Evolutionary conservation across 2,113 vertebrate genomes (phyloP), one percentile per base, ranked within the genome.

Genomic region (Serranochromis macrocephalus): DNA sequence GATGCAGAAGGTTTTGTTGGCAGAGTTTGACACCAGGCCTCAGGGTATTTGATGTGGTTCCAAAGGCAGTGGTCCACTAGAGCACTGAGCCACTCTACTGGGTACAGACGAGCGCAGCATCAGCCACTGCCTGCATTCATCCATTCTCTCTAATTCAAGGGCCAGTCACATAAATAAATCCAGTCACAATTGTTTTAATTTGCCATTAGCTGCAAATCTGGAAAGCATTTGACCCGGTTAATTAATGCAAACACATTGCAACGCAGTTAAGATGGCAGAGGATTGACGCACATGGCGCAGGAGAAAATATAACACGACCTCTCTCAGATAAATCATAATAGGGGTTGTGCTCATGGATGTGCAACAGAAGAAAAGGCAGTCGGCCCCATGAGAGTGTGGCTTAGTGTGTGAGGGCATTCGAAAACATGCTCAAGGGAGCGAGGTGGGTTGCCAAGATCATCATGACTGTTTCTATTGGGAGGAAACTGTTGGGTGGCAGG

Each of bases 131-230:
- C 83, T 78, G 57, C 33, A 38, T 84, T 84, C 81, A 58, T 29
- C 40, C 38, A 57, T 38, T 79, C 80, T 29, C 73, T 83, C 42
- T 7, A 42, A 71, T 80, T 89, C 78, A 68, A 81, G 40, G 45
- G 57, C 84, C 80, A 88, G 47, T 21, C 21, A 21, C 21, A 21
- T 21, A 83, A 55, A 29, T 33, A 36, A 91, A 89, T 75, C 57
- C 81, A 90, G 80, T 90, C 53, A 21, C 75, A 82, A 80, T 89
- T 89, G 82, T 89, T 90, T 87, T 86, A 88, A 87, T 92, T 91
- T 85, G 12, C 78, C 54, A 83, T 90, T 89, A 91, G 85, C 40
- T 82, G 81, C 51, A 51, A 87, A 85, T 92, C 81, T 85, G 36
- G 75, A 7, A 79, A 86, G 54, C 13, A 57, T 92, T 86, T 88